Conservation (phyloP, 2,113 vertebrate genomes). For the Centropus unirufus region DNA sequence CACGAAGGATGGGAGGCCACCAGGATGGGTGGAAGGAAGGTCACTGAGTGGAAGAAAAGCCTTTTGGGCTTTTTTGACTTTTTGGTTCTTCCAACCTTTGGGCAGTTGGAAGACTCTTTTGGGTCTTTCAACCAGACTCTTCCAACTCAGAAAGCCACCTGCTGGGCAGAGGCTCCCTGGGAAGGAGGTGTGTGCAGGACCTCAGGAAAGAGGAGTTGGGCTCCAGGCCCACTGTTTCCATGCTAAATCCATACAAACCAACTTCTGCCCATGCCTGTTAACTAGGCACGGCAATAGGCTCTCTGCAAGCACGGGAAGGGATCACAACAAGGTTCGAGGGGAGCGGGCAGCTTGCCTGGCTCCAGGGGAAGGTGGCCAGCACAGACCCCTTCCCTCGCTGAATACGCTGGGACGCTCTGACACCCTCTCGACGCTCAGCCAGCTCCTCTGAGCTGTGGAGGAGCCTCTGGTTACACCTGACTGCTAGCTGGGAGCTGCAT, state of each 20-base stretch:
- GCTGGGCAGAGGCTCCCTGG: background rate
- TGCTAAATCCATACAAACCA: background rate
- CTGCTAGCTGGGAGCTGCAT: background rate
- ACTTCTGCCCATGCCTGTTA: background rate
- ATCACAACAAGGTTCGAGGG: background rate
- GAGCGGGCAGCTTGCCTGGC: background rate
- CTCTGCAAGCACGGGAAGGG: background rate
- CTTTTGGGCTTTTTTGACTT: background rate
- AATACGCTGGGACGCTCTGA: background rate
- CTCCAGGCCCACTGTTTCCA: background rate
- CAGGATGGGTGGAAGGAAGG: background rate
- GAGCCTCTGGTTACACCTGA: background rate
- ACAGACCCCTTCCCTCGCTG: background rate
- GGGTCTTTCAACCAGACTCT: background rate
- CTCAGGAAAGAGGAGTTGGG: background rate
- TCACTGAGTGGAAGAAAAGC: background rate
- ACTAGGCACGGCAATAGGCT: background rate
- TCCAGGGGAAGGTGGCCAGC: background rate
- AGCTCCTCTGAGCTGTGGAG: fast-evolving
- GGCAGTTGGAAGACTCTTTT: too few relatives aligned
- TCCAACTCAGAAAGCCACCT: background rate
- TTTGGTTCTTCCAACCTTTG: too few relatives aligned
- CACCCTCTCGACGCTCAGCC: background rate
- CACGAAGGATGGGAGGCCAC: background rate
- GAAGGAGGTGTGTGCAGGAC: background rate